These are phyloP conservation scores for Orthosia gracilis DNA, from an alignment of 2,888 invertebrate genomes.

Conservation along the genomic window DNA sequence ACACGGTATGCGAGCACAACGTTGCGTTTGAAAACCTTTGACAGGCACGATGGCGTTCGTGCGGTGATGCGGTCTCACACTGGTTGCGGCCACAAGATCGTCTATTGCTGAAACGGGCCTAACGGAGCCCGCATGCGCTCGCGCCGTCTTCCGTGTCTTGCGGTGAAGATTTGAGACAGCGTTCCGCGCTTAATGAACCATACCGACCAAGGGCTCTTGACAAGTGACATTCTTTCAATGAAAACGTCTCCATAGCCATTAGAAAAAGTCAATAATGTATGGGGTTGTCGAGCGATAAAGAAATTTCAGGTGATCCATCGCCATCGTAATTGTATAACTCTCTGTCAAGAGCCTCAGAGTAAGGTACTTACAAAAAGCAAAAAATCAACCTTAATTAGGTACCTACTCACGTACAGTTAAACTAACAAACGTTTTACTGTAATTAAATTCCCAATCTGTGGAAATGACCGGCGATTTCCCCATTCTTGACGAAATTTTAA, in stretches of 20 bases:
- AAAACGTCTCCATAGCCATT: no score
- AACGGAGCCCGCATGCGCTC: slow-evolving; percentile 45
- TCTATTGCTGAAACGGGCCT: slow-evolving; percentile 54
- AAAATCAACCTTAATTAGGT: slow-evolving; percentile 43
- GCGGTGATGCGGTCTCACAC: slow-evolving; percentile 59
- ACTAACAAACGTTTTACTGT: slow-evolving; percentile 28
- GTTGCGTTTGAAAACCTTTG: slow-evolving; percentile 56
- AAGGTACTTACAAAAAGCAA: slow-evolving; percentile 23
- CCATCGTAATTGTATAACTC: no score
- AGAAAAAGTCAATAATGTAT: no score
- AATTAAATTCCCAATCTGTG: slow-evolving; percentile 33
- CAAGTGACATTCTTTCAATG: no score
- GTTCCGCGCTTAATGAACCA: slow-evolving; percentile 49
- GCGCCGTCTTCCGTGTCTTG: slow-evolving; percentile 63
- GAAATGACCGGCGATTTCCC: slow-evolving; percentile 29
- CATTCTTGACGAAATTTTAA: slow-evolving; percentile 50
- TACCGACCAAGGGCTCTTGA: not conserved
- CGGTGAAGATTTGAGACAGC: slow-evolving; percentile 58
- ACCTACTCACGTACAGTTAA: slow-evolving; percentile 17
- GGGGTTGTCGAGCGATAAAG: no score
- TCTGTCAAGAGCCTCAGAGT: no score
- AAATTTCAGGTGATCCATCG: no score
- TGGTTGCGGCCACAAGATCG: slow-evolving; percentile 54
- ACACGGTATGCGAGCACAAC: slow-evolving; percentile 26
- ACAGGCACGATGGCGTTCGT: slow-evolving; percentile 33